A percentile compares a stretch with the other conserved stretches of the same genome.
phyloP scores from a whole-genome alignment of 2,888 invertebrate genomes.

The Hirtodrosophila alboralis region DNA sequence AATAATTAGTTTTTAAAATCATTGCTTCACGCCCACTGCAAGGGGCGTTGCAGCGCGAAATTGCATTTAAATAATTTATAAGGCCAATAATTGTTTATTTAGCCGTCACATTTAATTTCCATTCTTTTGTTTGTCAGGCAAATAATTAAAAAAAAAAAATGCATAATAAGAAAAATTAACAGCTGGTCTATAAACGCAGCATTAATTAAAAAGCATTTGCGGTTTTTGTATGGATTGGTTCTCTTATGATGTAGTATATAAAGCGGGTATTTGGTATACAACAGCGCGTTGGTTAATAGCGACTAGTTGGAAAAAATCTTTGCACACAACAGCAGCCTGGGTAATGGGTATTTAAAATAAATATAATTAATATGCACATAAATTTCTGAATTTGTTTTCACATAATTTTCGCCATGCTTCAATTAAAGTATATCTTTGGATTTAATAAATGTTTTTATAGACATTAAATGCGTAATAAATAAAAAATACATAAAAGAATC shows the following conservation, averaged over 20 bases:
- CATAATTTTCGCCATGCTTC: conserved; percentile 10
- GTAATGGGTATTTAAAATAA: conserved; percentile 46
- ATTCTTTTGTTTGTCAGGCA: conserved; percentile 61
- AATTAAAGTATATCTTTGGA: conserved; percentile 6
- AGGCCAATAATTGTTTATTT: conserved; percentile 57
- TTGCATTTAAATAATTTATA: conserved; percentile 56
- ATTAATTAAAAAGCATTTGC: conserved; percentile 69
- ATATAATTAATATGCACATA: conserved; percentile 27
- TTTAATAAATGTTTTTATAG: background rate
- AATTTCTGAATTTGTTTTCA: conserved; percentile 14
- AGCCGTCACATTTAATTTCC: conserved; percentile 54
- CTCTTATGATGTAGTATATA: conserved; percentile 32
- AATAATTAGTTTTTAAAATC: conserved; percentile 41
- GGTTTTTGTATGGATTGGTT: conserved; percentile 41
- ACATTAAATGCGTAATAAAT: background rate
- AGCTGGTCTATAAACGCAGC: conserved; percentile 21
- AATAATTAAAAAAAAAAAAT: conserved; percentile 30
- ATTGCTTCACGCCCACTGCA: conserved; percentile 19
- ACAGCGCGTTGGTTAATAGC: conserved; percentile 50
- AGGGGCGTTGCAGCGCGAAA: conserved; percentile 23
- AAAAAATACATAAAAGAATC: too few species aligned
- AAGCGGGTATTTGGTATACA: conserved; percentile 53
- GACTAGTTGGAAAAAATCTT: conserved; percentile 75
- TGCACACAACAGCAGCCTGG: conserved; percentile 80
- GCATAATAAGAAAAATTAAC: conserved; percentile 43